phyloP scores from a whole-genome alignment of 92 coral and sea anemone species.

The Diadumene lineata region DNA sequence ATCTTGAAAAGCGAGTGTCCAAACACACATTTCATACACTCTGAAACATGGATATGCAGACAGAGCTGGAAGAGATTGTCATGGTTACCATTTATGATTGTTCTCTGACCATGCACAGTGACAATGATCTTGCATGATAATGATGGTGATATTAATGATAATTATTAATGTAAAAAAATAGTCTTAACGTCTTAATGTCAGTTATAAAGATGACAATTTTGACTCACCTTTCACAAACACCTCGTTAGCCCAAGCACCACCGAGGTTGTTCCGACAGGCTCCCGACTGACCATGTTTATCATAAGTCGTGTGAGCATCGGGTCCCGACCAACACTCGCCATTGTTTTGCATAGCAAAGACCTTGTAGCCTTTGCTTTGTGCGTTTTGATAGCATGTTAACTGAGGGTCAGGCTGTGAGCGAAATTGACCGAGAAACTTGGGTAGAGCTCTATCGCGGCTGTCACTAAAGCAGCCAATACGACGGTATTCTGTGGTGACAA shows the following conservation, averaged over 20 bases:
- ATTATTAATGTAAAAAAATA: too few relatives aligned
- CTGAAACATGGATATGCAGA: too few relatives aligned
- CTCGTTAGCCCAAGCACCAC: conserved; percentile 32
- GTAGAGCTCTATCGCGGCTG: conserved; percentile 15
- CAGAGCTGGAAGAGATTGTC: too few relatives aligned
- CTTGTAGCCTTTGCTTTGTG: conserved; percentile 22
- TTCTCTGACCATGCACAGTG: too few relatives aligned
- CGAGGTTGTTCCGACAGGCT: conserved; percentile 19
- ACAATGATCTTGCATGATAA: too few relatives aligned
- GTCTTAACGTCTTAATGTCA: too few relatives aligned
- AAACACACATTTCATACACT: too few relatives aligned
- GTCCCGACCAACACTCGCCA: conserved; percentile 59
- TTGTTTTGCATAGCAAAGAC: conserved; percentile 28
- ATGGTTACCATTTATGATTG: too few relatives aligned
- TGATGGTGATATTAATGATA: too few relatives aligned
- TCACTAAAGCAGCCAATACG: conserved; percentile 31
- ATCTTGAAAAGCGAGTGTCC: too few relatives aligned
- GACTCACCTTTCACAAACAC: conserved; percentile 28
- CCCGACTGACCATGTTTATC: conserved; percentile 27
- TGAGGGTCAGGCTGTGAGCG: conserved; percentile 9
- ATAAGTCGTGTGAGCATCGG: conserved; percentile 25
- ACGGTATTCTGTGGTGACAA: conserved; percentile 11
- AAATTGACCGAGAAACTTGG: conserved; percentile 9
- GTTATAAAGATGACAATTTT: too few relatives aligned
- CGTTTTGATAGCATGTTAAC: conserved; percentile 16